phyloP scores from a whole-genome alignment of 1,140 invertebrate species.

The Dysdera silvatica region DNA sequence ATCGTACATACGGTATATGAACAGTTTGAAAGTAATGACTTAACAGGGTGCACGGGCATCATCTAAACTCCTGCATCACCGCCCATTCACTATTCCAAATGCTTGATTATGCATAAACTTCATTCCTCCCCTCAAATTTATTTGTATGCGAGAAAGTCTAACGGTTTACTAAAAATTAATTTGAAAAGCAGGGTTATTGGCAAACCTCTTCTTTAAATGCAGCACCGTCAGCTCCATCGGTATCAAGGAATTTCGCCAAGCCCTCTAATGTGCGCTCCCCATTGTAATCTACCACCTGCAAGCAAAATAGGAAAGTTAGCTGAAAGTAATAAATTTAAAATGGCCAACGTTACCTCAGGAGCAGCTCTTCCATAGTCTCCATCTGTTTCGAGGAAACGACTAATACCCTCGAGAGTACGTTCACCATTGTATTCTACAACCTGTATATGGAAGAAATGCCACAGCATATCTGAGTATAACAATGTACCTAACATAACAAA shows the following conservation, averaged over 20 bases:
- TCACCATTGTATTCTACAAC: conserved; percentile 89
- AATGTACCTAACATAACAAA: too few relatives aligned
- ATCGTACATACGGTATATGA: too few relatives aligned
- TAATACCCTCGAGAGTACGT: conserved; percentile 84
- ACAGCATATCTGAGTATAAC: too few relatives aligned
- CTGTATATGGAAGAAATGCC: too few relatives aligned
- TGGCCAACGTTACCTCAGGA: conserved; percentile 51
- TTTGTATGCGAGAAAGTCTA: conserved; percentile 4
- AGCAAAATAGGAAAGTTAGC: conserved; percentile 5
- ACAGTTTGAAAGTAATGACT: too few relatives aligned
- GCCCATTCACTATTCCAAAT: too few relatives aligned
- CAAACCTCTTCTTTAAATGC: conserved; percentile 54
- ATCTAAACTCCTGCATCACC: too few relatives aligned
- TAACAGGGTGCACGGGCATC: too few relatives aligned
- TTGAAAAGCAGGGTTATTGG: conserved; percentile 15
- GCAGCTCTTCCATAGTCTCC: conserved; percentile 58
- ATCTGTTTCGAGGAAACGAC: conserved; percentile 80
- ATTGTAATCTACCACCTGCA: conserved; percentile 76
- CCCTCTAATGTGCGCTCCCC: conserved; percentile 90
- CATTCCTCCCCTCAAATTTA: too few relatives aligned
- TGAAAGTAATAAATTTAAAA: not conserved
- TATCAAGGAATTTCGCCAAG: conserved; percentile 84
- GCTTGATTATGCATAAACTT: too few relatives aligned
- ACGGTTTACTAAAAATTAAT: not conserved
- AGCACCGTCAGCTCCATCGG: conserved; percentile 57